Evolutionary conservation across 2,797 vertebrate genomes (phyloP), one percentile per base, ranked within the genome.

Genomic region (Odontamblyopus rebecca): DNA sequence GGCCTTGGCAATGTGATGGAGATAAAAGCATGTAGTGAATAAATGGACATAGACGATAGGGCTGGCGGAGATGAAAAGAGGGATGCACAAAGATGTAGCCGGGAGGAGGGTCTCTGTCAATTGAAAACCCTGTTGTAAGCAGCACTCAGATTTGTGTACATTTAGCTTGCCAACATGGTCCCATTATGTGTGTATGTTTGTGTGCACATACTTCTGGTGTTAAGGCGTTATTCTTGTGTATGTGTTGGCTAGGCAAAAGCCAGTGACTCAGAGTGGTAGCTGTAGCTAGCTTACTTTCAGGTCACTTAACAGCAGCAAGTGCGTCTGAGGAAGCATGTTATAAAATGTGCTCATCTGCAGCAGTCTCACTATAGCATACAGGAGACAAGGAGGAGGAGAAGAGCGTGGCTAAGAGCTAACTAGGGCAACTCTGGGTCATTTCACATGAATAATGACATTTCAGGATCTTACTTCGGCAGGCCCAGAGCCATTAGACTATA

Each of bases 261-360:
- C 85, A 81, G 82, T 91, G 90, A 89, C 85, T 90, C 85, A 86
- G 87, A 90, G 87, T 71, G 53, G 80, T 85, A 90, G 90, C 89
- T 85, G 84, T 82, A 86, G 84, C 90, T 83, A 85, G 75, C 82
- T 94, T 92, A 89, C 86, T 92, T 89, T 91, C 92, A 87, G 92
- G 92, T 94, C 93, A 93, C 89, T 90, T 92, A 89, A 88, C 93
- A 89, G 83, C 87, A 81, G 86, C 86, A 72, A 86, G 86, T 84
- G 84, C 48, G 82, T 91, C 83, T 92, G 88, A 91, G 83, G 82
- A 89, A 84, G 81, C 85, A 88, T 66, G 89, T 88, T 89, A 89
- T 70, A 87, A 90, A 88, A 89, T 80, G 75, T 72, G 78, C 65
- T 74, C 6, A 56, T 87, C 83, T 86, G 82, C 87, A 71, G 80